Base-by-base conservation (phyloP, 1,140 invertebrate species). In the Belonocnema kinseyi region DNA sequence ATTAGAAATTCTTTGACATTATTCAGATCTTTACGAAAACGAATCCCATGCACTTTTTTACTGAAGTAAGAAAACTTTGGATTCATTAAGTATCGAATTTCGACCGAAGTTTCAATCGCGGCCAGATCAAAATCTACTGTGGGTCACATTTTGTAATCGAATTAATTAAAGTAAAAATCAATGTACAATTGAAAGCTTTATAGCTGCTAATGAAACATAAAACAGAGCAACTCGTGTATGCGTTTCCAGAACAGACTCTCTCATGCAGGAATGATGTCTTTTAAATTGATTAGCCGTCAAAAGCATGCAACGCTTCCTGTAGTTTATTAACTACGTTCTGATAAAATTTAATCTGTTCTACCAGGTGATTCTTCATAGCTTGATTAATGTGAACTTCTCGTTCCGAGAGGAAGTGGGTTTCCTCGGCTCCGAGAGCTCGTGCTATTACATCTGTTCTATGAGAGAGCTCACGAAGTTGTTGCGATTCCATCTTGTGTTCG, bases 281-380 rank as follows among this genome's bases (percentile, higher is more conserved):
- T 61, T 16, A 26, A 61, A 26, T 14, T 66, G 33, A 80, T 88
- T 80, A 90, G 75, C 75, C 90, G 50, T 93, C 92, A 81, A 93
- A 94, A 14, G 93, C 90, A 51, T 86, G 87, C 26, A 93, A 87
- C 3, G 93, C 93, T 78, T 93, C 92, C 77, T 93, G 92, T 53
- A 96, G 88, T 87, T 94, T 95, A 61, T 93, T 90, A 50, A 96
- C 95, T 78, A 96, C 94, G 81, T 96, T 96, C 89, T 97, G 95
- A 92, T 99, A 99, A 92, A 99, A 99, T 53, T 93, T 93, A 52
- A 99, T 97, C 92, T 99, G 98, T 86, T 97, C 95, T 75, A 92
- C 92, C 54, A 99, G 92, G 88, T 97, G 99, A 75, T 93, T 94
- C 87, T 96, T 95, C 92, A 99, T 96, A 72, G 96, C 95, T 66